A percentile compares a stretch with the other conserved stretches of the same genome.
These are phyloP conservation scores for Furcula furcula DNA, from an alignment of 2,888 invertebrate species.

Conservation along the genomic window DNA sequence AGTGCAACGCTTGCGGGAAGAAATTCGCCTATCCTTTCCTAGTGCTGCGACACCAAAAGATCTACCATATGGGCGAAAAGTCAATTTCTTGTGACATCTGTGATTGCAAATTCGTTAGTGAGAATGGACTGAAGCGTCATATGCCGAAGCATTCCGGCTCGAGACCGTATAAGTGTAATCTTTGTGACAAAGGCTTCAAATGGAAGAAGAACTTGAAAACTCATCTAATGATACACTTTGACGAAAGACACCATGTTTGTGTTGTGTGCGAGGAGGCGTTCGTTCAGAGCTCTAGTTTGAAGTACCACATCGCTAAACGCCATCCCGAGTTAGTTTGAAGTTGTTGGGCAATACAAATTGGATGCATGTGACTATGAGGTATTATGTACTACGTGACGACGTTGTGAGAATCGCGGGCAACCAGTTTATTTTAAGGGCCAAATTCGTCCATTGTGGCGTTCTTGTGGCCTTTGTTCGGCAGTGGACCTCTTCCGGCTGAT, in stretches of 20 bases:
- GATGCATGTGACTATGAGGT: too few species aligned
- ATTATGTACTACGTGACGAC: too few species aligned
- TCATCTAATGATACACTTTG: constrained; percentile 24
- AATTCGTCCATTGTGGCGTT: too few species aligned
- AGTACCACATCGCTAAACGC: constrained; percentile 31
- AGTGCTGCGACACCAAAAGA: constrained; percentile 35
- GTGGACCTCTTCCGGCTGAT: too few species aligned
- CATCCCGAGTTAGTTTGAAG: too few species aligned
- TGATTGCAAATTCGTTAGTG: constrained; percentile 34
- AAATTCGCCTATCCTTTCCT: constrained; percentile 42
- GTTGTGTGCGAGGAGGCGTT: constrained; percentile 18
- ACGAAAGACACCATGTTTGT: constrained; percentile 23
- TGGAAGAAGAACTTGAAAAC: constrained; percentile 3
- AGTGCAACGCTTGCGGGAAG: constrained; percentile 46
- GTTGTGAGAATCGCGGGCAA: too few species aligned
- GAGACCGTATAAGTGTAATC: constrained; percentile 23
- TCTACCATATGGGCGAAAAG: constrained; percentile 36
- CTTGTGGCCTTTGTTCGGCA: too few species aligned
- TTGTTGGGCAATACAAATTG: too few species aligned
- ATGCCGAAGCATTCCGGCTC: constrained; percentile 31
- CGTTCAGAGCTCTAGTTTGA: constrained; percentile 25
- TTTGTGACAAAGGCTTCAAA: constrained; percentile 17
- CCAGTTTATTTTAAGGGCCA: too few species aligned
- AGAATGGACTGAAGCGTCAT: constrained; percentile 31
- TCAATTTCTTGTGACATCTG: constrained; percentile 29